A percentile compares a stretch with the other conserved stretches of the same genome.
Conservation (phyloP, 2,797 vertebrate species). For the Todus mexicanus region DNA sequence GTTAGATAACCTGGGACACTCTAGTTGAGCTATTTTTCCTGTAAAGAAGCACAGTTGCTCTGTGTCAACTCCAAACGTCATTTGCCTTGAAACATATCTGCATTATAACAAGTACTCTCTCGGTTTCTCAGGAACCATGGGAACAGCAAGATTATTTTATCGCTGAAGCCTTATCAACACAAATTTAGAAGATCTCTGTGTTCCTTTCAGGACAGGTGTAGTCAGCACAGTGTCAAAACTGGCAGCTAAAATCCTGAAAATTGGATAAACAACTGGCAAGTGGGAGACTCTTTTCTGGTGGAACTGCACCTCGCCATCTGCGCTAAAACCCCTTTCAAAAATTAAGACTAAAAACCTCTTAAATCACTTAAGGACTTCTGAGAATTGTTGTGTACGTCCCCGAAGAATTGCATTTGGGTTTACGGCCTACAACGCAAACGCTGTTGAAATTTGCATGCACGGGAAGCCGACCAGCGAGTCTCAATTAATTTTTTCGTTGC, state of each 20-base stretch:
- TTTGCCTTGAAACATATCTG: slow-evolving; percentile 26
- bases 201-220: slow-evolving; percentile 51
- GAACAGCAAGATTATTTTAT: slow-evolving; percentile 45
- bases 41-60: background rate
- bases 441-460: background rate
- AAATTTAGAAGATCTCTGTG: slow-evolving; percentile 1
- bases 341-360: background rate
- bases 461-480: background rate
- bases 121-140: slow-evolving; percentile 48
- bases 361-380: slow-evolving; percentile 56
- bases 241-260: slow-evolving; percentile 6
- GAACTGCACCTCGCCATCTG: slow-evolving; percentile 5
- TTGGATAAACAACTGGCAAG: slow-evolving; percentile 31
- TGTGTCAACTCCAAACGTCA: background rate
- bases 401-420: background rate
- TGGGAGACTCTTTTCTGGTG: background rate
- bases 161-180: slow-evolving; percentile 9
- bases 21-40: background rate
- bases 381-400: background rate
- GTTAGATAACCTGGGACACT: background rate
- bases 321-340: background rate
- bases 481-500: background rate
- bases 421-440: background rate
- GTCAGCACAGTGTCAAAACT: slow-evolving; percentile 42
- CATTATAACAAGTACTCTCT: background rate